A percentile compares a stretch with the other conserved stretches of the same genome.
Conservation (phyloP, 2,113 vertebrate genomes). For the Bufo gargarizans region DNA sequence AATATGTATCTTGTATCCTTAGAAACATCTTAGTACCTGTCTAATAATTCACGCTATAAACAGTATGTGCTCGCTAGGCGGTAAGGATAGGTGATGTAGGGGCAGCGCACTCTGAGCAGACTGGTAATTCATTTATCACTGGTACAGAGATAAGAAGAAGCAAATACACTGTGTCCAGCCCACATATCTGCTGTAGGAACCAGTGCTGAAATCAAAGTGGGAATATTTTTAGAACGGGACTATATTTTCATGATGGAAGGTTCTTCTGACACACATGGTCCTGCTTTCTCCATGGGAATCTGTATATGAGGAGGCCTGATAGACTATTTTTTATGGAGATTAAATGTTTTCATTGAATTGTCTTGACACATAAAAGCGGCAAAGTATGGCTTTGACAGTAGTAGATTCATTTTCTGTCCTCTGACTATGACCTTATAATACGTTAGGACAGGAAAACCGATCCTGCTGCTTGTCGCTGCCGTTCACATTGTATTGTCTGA, state of each 20-base stretch:
- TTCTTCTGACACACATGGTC: neutral
- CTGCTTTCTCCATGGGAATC: neutral
- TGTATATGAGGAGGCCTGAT: neutral
- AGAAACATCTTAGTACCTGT: constrained; percentile 4
- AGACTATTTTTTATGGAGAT: no score
- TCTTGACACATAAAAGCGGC: no score
- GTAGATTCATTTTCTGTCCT: neutral
- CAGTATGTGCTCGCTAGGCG: neutral
- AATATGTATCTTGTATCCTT: neutral
- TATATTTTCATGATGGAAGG: neutral
- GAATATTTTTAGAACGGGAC: neutral
- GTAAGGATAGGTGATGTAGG: constrained; percentile 7
- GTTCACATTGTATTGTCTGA: neutral
- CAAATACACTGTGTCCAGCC: neutral
- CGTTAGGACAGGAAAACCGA: neutral
- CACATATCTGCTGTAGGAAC: neutral
- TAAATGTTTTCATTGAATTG: no score
- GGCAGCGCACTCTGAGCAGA: neutral
- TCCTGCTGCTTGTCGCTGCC: neutral
- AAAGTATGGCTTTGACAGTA: neutral
- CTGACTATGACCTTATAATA: no score
- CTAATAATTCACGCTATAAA: constrained; percentile 26
- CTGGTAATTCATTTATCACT: constrained; percentile 11
- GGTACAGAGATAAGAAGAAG: constrained; percentile 1
- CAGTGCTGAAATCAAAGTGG: neutral